Evolutionary conservation across 2,113 vertebrate genomes (phyloP).

Genomic region (Myotis lucifugus): DNA sequence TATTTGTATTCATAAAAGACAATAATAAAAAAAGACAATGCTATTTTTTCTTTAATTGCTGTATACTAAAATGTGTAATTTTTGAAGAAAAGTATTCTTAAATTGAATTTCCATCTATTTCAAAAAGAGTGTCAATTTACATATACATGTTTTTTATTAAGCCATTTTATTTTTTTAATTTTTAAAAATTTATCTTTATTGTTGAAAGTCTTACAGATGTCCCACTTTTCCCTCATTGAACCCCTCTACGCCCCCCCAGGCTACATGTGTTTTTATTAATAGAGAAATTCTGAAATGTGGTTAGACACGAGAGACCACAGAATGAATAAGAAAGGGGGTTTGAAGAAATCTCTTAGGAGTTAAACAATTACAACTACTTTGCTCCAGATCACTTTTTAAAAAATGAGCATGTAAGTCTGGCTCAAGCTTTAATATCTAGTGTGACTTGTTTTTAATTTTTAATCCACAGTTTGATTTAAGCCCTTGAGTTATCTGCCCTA

Average conservation of each 20-base stretch:
- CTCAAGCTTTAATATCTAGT: neutral
- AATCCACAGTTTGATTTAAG: neutral
- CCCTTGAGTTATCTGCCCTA: neutral
- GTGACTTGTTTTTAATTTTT: slow-evolving; percentile 23
- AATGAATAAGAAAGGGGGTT: neutral
- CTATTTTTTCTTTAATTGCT: slow-evolving; percentile 24
- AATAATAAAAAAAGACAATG: neutral
- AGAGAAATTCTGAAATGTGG: neutral
- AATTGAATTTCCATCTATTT: neutral
- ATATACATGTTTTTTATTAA: no score
- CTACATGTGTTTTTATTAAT: neutral
- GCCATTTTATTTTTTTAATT: no score
- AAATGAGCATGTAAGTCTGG: neutral
- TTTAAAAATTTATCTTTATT: no score
- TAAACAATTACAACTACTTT: neutral
- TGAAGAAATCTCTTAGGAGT: neutral
- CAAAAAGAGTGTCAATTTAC: neutral
- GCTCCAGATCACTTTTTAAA: neutral
- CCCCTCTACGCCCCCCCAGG: no score
- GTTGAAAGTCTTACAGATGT: no score
- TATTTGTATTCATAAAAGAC: slow-evolving; percentile 11
- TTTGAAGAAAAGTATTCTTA: neutral
- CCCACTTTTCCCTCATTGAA: no score
- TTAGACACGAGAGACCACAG: neutral
- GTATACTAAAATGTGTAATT: neutral